These are phyloP conservation scores for Ifrita kowaldi DNA, from an alignment of 2,113 vertebrate species.

Conservation along the genomic window DNA sequence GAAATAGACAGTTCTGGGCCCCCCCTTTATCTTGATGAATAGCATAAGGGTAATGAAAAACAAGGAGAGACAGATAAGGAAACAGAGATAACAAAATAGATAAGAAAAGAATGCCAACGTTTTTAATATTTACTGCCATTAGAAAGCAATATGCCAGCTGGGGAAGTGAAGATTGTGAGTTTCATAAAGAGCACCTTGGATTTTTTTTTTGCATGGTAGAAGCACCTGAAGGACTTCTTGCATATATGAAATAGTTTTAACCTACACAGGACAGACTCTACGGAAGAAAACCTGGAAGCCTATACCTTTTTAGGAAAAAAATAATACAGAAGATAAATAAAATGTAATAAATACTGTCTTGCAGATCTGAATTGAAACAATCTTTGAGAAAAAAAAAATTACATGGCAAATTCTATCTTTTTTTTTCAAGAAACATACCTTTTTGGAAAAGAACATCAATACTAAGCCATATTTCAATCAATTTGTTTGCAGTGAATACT, in stretches of 20 bases:
- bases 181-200: background rate
- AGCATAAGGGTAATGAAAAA: conserved; percentile 36
- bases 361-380: background rate
- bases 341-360: background rate
- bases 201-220: background rate
- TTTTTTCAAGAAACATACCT: background rate
- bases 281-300: background rate
- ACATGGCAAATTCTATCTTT: background rate
- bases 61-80: conserved; percentile 23
- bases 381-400: background rate
- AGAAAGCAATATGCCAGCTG: background rate
- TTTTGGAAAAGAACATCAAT: background rate
- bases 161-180: background rate
- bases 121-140: background rate
- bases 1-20: background rate
- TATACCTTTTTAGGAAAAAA: background rate
- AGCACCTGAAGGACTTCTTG: background rate
- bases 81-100: conserved; percentile 29
- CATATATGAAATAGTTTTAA: background rate
- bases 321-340: background rate
- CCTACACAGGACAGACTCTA: background rate
- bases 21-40: conserved; percentile 44
- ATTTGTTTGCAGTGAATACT: background rate
- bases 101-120: background rate
- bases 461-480: background rate